Base-by-base conservation (phyloP, 1,140 invertebrate species). In the Aphaenogaster ashmeadi region DNA sequence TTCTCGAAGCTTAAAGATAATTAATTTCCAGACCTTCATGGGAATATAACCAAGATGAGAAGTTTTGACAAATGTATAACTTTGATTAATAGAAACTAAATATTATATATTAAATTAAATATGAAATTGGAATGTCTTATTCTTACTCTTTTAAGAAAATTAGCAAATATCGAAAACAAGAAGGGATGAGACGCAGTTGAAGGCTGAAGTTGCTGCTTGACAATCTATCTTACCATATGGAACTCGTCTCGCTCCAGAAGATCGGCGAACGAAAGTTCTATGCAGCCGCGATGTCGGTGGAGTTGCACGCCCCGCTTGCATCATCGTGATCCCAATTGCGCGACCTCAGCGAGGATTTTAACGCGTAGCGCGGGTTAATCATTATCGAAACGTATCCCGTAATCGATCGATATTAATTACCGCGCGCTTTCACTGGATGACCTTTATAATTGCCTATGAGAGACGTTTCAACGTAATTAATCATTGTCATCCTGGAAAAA, bases 321-420 rank as follows among this genome's bases (percentile, higher is more conserved):
- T 86, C 83, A 86, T 86, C 69, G 38, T 36, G 56, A 69, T 69
- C 66, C 66, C 60, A 79, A 86, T 86, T 79, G 47, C 83, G 38
- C 56, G 83, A 85, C 38, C 52, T 7, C 13, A 1, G 44, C n/a
- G 36, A 64, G 44, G 18, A 78, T 86, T 79, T 79, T 79, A 79
- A 38, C 74, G 7, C 83, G 58, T 52, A 64, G 33, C 13, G 38
- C 60, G 36, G 47, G 15, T 18, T 86, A 86, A 86, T 64, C 64
- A 58, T 64, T 78, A 78, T 27, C 47, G 79, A 71, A 67, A 60
- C 36, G 33, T 54, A 69, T 84, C 58, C 18, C 54, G 15, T 58
- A 72, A 84, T 75, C 69, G 54, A 84, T 75, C 80, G 47, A 18
- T 79, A 86, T 86, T 86, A 79, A 86, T 79, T 79, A 86, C 50